A percentile compares a stretch with the other conserved stretches of the same genome.
Evolutionary conservation across 1,140 invertebrate species (phyloP).

Genomic region (Homalodisca vitripennis): DNA sequence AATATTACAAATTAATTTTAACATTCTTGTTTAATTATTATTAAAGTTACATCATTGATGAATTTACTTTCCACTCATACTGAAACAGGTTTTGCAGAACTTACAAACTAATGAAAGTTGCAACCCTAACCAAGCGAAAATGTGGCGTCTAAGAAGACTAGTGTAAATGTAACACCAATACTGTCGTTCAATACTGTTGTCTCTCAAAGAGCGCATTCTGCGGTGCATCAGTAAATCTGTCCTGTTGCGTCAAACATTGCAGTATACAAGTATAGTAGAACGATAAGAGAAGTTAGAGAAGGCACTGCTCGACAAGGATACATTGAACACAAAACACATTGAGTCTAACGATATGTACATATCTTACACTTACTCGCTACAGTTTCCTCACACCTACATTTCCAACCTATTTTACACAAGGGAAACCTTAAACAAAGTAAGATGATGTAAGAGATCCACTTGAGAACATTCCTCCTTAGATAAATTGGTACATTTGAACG

Average conservation of each 20-base stretch:
- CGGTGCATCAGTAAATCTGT: background rate
- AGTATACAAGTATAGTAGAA: background rate
- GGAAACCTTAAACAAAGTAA: too few relatives aligned
- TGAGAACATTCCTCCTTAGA: background rate
- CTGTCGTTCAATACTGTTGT: background rate
- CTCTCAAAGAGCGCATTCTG: background rate
- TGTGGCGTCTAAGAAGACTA: background rate
- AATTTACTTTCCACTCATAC: too few relatives aligned
- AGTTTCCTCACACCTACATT: background rate
- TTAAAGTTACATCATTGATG: too few relatives aligned
- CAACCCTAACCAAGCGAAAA: background rate
- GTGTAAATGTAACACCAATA: background rate
- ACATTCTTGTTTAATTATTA: too few relatives aligned
- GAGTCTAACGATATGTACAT: constrained; percentile 7
- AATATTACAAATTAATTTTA: too few relatives aligned
- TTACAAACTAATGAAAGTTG: background rate
- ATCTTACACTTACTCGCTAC: constrained; percentile 7
- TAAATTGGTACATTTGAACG: background rate
- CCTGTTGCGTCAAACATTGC: background rate
- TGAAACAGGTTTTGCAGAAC: too few relatives aligned
- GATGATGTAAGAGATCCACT: too few relatives aligned
- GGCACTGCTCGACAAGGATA: background rate
- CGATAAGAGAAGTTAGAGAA: constrained; percentile 20
- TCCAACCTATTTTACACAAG: background rate
- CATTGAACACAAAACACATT: constrained; percentile 20